Evolutionary conservation across 2,888 invertebrate species (phyloP), one percentile per base, ranked within the genome.

Genomic region (Eledone cirrhosa): DNA sequence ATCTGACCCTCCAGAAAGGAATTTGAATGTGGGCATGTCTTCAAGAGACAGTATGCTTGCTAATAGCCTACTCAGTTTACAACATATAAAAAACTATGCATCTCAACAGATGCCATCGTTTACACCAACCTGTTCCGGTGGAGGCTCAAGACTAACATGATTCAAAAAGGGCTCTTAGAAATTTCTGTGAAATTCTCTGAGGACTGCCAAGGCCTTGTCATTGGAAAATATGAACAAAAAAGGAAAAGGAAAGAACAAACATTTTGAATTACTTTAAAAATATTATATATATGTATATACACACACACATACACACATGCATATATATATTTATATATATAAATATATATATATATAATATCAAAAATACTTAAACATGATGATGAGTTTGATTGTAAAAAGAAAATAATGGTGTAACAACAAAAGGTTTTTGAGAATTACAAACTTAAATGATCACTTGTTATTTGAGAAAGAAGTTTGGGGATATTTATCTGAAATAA

Each of bases 21-120:
- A 87, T 82, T 84, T 88, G 72, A 88, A 87, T 83, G 83, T 87
- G 80, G 83, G 84, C 27, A 86, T 86, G 79, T 85, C 85, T 82
- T 81, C 84, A 24, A 82, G 85, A 33, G 85, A 84, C 76, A 83
- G 83, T 75, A 83, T 87, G 85, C 84, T 88, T 80, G 87, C 89
- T 75, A 88, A 88, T 83, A 88, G 87, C 78, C 85, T 90, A 78
- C 81, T 90, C 65, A 89, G 97, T 86, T 93, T 98, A 85, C 97
- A 98, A 92, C 97, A 98, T 92, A 98, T 98, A 89, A 94, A 97
- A 91, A 97, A 97, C 92, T 98, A 87, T 78, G 87, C 88, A 74
- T 86, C 88, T 22, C 87, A 87, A 80, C 88, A 88, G 81, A 87
- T 88, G 87, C 87, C 87, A 48, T 84, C 85, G 77, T 87, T 87